Evolutionary conservation across 2,888 invertebrate genomes (phyloP).

Genomic region (Platypus cylindrus): DNA sequence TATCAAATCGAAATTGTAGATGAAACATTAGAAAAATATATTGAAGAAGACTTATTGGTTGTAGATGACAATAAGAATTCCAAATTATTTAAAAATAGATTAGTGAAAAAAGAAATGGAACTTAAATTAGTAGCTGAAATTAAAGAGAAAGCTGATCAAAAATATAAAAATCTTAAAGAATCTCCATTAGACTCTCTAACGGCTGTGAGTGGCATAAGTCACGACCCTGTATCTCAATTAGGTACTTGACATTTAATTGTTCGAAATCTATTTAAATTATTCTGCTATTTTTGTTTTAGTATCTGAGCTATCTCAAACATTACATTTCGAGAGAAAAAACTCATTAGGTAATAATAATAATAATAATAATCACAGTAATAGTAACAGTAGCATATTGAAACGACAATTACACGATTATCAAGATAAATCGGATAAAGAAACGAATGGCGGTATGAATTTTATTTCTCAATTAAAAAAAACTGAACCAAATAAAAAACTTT

Average conservation of each 20-base stretch:
- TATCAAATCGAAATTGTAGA: neutral
- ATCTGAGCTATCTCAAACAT: constrained; percentile 72
- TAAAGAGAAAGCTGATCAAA: constrained; percentile 61
- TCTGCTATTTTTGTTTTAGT: constrained; percentile 31
- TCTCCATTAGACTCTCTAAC: constrained; percentile 31
- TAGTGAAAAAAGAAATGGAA: constrained; percentile 72
- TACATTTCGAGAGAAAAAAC: constrained; percentile 38
- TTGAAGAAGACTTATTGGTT: constrained; percentile 10
- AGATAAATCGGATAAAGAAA: constrained; percentile 16
- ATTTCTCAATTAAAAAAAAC: constrained; percentile 63
- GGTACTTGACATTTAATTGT: constrained; percentile 6
- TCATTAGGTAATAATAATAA: too few relatives aligned
- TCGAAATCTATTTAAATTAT: neutral
- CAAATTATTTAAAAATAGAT: constrained; percentile 38
- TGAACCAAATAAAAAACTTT: constrained; percentile 48
- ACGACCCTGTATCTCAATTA: constrained; percentile 67
- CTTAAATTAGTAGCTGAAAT: constrained; percentile 72
- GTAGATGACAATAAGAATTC: constrained; percentile 26
- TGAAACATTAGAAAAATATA: constrained; percentile 3
- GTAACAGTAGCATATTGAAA: constrained; percentile 16
- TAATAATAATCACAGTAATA: too few relatives aligned
- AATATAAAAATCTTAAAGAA: constrained; percentile 41
- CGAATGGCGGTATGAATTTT: constrained; percentile 37
- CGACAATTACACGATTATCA: constrained; percentile 15
- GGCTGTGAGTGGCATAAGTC: constrained; percentile 41